Conservation (phyloP, 2,113 vertebrate genomes). For the Eudyptes chrysolophus region DNA sequence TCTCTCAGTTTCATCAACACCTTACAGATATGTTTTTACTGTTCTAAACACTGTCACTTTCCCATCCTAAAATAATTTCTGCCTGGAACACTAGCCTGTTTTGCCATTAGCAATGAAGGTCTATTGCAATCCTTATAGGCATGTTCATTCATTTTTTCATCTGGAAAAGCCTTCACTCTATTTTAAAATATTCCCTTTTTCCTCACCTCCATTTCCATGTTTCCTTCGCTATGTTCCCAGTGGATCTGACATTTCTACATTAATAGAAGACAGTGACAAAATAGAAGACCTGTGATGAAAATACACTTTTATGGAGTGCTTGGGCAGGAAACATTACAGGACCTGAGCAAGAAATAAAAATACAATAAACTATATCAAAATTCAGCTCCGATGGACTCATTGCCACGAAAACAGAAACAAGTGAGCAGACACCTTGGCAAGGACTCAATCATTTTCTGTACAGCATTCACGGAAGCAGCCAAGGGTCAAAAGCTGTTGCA, state of each 20-base stretch:
- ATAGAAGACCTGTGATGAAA: slow-evolving; percentile 3
- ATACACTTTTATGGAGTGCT: background rate
- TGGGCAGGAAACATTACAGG: background rate
- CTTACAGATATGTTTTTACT: background rate
- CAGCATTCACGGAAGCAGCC: background rate
- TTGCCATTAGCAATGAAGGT: background rate
- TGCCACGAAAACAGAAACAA: background rate
- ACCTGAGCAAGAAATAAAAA: slow-evolving; percentile 2
- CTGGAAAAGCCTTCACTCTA: background rate
- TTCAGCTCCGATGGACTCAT: background rate
- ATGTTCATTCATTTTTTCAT: background rate
- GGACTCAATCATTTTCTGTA: background rate
- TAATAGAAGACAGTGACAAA: slow-evolving; percentile 5
- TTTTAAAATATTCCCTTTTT: slow-evolving; percentile 20
- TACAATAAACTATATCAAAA: background rate
- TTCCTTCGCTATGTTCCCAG: background rate
- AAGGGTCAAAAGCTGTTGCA: background rate
- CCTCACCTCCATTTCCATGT: background rate
- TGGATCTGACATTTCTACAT: background rate
- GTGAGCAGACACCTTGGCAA: slow-evolving; percentile 13
- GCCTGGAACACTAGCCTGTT: background rate
- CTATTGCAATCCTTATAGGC: background rate
- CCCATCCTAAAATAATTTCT: slow-evolving; percentile 33
- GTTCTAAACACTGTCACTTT: slow-evolving; percentile 12
- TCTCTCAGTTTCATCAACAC: background rate